Percentiles rank a stretch among this genome's conserved stretches.
Evolutionary conservation across 1,140 invertebrate species (phyloP).

Genomic region (Metopolophium dirhodum): DNA sequence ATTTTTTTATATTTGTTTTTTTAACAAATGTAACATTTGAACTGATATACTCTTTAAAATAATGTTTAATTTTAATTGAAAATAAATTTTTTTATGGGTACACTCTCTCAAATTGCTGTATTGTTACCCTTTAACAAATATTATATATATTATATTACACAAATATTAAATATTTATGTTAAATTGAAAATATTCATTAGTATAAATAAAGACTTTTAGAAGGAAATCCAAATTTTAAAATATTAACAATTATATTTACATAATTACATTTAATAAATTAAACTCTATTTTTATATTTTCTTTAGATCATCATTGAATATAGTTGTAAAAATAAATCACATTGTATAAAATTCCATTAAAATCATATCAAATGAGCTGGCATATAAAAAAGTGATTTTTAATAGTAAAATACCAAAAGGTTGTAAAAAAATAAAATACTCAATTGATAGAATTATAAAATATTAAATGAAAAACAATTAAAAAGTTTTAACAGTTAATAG

Average conservation of each 20-base stretch:
- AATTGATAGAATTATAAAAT: neutral
- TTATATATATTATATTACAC: too few species aligned
- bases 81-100: too few species aligned
- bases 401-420: neutral
- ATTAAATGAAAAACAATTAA: neutral
- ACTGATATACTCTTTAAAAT: too few species aligned
- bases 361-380: neutral
- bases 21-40: too few species aligned
- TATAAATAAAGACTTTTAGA: neutral
- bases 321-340: slow-evolving; percentile 23
- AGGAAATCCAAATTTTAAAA: neutral
- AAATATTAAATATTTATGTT: too few species aligned
- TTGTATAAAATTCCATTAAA: neutral
- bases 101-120: too few species aligned
- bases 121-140: too few species aligned
- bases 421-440: neutral
- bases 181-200: too few species aligned
- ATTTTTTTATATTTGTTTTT: too few species aligned
- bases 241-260: neutral
- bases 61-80: too few species aligned
- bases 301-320: neutral
- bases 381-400: slow-evolving; percentile 7
- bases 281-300: neutral
- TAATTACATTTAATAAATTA: neutral
- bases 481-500: slow-evolving; percentile 14